Base-by-base conservation (phyloP, 2,888 invertebrate species). In the Pammene aurita region DNA sequence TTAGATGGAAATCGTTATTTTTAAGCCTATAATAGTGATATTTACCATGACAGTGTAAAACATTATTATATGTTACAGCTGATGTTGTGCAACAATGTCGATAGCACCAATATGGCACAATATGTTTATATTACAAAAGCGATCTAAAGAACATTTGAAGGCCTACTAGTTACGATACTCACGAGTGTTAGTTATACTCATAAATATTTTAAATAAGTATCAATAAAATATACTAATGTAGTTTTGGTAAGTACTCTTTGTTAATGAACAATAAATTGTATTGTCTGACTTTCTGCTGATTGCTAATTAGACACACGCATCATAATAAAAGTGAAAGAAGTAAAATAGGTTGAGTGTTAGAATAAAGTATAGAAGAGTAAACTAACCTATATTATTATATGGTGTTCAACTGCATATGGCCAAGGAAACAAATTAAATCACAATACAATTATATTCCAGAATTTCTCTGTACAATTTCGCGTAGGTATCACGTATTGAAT, bases 251-350 rank as follows among this genome's bases (percentile, higher is more conserved):
- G 18, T 50, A 11, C n/a, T n/a, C n/a, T n/a, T n/a, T 11, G 13
- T 34, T 34, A 52, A 52, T 13, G 44, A 14, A 58, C 11, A 38
- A 26, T 26, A 18, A 26, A 2, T 2, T 11, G 38, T 68, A 16
- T 42, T n/a, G 13, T 56, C 14, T 41, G 56, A 50, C 26, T 69
- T 64, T 41, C 14, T 46, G 18, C 38, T 38, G 58, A 57, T 34
- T 65, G 38, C 18, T 55, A 69, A 65, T 65, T 55, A 69, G 18
- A 44, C 58, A 46, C 64, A 55, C 46, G 46, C 60, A 69, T 65
- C 69, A 64, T 60, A 64, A 58, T 58, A 68, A 50, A 48, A 18
- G 14, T 14, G 44, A 52, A 66, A 26, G 11, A 46, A 57, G 50
- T 63, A 13, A n/a, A 50, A 41, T 42, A 52, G 35, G 18, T 44